Conservation (phyloP, 2,113 vertebrate genomes). For the Neodon shergylaensis region DNA sequence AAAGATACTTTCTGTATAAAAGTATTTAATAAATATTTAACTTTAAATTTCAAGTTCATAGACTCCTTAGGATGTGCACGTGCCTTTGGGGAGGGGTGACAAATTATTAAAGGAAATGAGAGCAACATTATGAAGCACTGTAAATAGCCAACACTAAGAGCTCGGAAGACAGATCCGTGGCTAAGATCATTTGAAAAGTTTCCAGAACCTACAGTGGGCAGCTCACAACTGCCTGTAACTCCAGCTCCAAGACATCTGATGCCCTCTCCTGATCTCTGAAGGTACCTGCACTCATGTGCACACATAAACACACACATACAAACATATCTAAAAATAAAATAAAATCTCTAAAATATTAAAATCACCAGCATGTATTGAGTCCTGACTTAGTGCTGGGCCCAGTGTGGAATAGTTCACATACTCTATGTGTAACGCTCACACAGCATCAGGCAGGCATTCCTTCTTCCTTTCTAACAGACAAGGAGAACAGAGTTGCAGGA, state of each 20-base stretch:
- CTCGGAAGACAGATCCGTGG: neutral
- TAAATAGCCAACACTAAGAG: neutral
- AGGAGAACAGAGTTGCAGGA: neutral
- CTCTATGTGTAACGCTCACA: neutral
- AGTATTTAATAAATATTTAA: constrained; percentile 39
- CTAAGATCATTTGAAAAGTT: neutral
- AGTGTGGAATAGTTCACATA: neutral
- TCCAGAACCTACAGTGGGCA: no score
- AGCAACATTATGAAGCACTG: neutral
- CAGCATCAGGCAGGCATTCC: neutral
- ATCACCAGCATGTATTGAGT: neutral
- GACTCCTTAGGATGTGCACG: neutral
- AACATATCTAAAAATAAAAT: neutral
- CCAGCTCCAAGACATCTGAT: no score
- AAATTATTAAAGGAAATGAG: constrained; percentile 15
- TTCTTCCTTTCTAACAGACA: neutral
- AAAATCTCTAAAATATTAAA: neutral
- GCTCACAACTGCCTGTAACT: neutral
- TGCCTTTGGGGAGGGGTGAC: neutral
- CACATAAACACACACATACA: neutral
- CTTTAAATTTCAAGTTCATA: neutral
- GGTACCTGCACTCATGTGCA: neutral
- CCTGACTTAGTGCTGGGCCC: neutral
- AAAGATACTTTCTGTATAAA: neutral
- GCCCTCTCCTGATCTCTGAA: no score